phyloP scores from a whole-genome alignment of 2,113 vertebrate species.

The Rhea pennata region DNA sequence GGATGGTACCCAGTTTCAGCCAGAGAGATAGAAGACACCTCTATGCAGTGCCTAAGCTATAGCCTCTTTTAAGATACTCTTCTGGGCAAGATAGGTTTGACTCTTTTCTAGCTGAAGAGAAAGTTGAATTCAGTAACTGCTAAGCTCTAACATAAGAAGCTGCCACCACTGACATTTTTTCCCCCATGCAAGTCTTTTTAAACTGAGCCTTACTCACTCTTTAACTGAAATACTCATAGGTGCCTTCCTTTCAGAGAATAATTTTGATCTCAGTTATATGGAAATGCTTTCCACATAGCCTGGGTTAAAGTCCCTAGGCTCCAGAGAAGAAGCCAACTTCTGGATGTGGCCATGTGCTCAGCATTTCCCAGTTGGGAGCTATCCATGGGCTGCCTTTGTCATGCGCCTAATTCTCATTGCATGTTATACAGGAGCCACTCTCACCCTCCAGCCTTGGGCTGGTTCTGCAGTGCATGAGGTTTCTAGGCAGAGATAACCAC shows the following conservation, averaged over 20 bases:
- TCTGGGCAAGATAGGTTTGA: neutral
- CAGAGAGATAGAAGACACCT: neutral
- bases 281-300: neutral
- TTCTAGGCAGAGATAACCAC: neutral
- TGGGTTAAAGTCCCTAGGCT: neutral
- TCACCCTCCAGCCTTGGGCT: neutral
- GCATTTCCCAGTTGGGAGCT: neutral
- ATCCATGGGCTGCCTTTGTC: neutral
- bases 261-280: neutral
- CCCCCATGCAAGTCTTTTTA: neutral
- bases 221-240: neutral
- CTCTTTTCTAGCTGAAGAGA: neutral
- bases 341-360: neutral
- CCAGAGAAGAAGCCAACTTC: neutral
- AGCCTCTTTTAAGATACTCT: neutral
- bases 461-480: neutral
- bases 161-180: neutral
- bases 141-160: neutral
- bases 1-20: rapidly evolving
- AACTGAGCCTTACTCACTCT: neutral
- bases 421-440: neutral
- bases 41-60: neutral
- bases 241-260: neutral
- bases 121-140: neutral
- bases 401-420: neutral